phyloP scores from a whole-genome alignment of 2,797 vertebrate species.

The Microctenopoma stevenorrisi region DNA sequence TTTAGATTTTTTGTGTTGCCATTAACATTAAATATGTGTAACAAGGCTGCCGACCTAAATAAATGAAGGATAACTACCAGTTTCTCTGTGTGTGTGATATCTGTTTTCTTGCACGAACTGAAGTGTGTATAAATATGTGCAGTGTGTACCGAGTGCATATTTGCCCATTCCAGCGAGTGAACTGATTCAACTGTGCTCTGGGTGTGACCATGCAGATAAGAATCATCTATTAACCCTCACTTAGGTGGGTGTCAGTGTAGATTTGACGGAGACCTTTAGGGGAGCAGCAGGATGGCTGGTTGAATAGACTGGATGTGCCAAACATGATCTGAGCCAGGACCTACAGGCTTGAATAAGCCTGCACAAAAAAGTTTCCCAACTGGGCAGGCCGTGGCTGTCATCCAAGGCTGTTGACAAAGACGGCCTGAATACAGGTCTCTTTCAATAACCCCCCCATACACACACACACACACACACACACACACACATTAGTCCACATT shows the following conservation, averaged over 20 bases:
- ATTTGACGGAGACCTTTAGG: constrained; percentile 46
- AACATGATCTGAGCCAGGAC: constrained; percentile 51
- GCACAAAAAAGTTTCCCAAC: constrained; percentile 64
- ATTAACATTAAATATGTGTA: constrained; percentile 8
- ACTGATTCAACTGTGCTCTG: constrained; percentile 18
- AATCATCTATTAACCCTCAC: constrained; percentile 10
- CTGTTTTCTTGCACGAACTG: constrained; percentile 10
- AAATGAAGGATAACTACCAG: constrained; percentile 18
- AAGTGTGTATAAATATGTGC: background rate
- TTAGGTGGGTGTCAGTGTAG: constrained; percentile 1
- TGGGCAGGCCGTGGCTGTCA: constrained; percentile 56
- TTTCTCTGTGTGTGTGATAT: constrained; percentile 7
- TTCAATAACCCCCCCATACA: constrained; percentile 40
- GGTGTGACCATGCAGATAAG: constrained; percentile 29
- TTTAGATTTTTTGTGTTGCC: constrained; percentile 42
- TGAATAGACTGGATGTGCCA: constrained; percentile 39
- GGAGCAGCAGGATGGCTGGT: constrained; percentile 32
- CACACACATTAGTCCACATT: background rate
- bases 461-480: background rate
- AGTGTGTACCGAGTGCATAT: constrained; percentile 8
- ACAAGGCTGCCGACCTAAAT: constrained; percentile 29
- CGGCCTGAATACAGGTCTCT: constrained; percentile 58
- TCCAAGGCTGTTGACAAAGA: constrained; percentile 79
- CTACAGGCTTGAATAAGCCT: constrained; percentile 65
- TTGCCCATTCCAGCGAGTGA: constrained; percentile 14